Percentiles rank a stretch among this genome's conserved stretches.
Evolutionary conservation across 2,113 vertebrate species (phyloP).

Genomic region (Calyptomena viridis): DNA sequence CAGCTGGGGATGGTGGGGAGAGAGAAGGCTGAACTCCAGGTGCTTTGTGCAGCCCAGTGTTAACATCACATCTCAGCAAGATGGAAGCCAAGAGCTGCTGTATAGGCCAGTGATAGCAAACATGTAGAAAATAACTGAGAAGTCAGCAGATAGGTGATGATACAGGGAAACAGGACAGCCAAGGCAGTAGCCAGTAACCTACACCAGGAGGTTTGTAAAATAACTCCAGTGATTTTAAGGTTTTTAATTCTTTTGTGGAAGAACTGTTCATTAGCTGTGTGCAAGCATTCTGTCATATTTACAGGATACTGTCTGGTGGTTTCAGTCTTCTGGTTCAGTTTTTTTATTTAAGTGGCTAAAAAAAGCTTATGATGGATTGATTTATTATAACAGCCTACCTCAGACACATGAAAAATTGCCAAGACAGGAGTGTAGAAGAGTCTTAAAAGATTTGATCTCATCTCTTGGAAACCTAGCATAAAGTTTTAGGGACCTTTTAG

Average conservation of each 20-base stretch:
- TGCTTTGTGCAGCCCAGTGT: not conserved
- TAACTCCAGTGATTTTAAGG: not conserved
- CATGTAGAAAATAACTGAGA: not conserved
- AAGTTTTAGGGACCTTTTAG: not conserved
- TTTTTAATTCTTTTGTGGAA: not conserved
- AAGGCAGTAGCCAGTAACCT: not conserved
- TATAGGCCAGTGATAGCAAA: not conserved
- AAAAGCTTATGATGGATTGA: not conserved
- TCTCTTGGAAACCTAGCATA: not conserved
- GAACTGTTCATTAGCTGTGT: not conserved
- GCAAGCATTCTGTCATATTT: not conserved
- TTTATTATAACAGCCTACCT: not conserved
- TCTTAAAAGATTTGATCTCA: not conserved
- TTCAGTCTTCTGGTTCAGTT: not conserved
- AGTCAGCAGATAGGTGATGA: not conserved
- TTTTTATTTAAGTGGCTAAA: not conserved
- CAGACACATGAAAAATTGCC: rapidly evolving
- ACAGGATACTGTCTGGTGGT: not conserved
- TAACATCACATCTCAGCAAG: not conserved
- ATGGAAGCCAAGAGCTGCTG: not conserved
- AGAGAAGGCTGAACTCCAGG: not conserved
- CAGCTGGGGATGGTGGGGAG: not conserved
- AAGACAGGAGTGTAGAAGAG: not conserved
- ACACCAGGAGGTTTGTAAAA: not conserved
- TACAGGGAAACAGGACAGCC: not conserved